Evolutionary conservation across 1,140 invertebrate genomes (phyloP).

Genomic region (Hermetia illucens): DNA sequence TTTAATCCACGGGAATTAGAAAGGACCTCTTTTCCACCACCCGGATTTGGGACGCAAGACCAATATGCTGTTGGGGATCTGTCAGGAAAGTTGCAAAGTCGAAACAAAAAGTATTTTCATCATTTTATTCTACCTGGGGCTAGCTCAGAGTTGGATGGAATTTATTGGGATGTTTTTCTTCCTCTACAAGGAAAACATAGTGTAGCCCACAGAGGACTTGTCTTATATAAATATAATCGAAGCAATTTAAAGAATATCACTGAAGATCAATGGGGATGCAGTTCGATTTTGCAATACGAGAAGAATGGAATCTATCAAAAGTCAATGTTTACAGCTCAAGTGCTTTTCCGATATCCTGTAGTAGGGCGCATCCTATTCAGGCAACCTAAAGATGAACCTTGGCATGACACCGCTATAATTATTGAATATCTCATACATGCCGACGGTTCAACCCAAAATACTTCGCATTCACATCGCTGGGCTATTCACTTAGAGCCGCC

Average conservation of each 20-base stretch:
- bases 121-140: constrained; percentile 46
- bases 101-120: constrained; percentile 53
- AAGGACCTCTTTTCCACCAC: constrained; percentile 39
- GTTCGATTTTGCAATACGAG: constrained; percentile 47
- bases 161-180: constrained; percentile 73
- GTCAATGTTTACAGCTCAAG: constrained; percentile 55
- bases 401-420: constrained; percentile 66
- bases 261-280: constrained; percentile 52
- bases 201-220: constrained; percentile 65
- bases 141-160: constrained; percentile 52
- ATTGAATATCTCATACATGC: constrained; percentile 68
- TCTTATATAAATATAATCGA: constrained; percentile 57
- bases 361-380: constrained; percentile 74
- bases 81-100: constrained; percentile 68
- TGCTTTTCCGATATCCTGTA: constrained; percentile 69
- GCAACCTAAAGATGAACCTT: constrained; percentile 63
- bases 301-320: constrained; percentile 50
- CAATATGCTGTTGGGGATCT: constrained; percentile 80
- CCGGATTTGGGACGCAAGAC: constrained; percentile 68
- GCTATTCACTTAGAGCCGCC: constrained; percentile 43
- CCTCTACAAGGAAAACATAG: constrained; percentile 70
- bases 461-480: constrained; percentile 61
- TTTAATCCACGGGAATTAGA: constrained; percentile 54
- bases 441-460: constrained; percentile 68
- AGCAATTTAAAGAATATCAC: constrained; percentile 32